Evolutionary conservation across 2,113 vertebrate species (phyloP).

Genomic region (Lepus timidus): DNA sequence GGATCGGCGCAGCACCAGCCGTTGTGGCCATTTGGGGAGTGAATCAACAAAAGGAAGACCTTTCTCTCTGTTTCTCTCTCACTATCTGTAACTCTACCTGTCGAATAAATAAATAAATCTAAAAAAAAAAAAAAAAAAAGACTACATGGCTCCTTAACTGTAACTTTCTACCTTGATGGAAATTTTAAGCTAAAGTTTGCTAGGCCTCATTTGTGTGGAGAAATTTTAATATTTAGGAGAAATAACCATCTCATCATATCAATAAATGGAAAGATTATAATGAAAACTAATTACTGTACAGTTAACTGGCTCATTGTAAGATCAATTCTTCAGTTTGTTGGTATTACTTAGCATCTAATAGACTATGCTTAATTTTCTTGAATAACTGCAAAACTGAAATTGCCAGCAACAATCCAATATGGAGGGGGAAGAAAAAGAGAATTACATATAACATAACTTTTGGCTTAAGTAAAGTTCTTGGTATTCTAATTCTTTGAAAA

Average conservation of each 20-base stretch:
- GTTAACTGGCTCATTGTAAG: not conserved
- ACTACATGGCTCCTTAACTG: not conserved
- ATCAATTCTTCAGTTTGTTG: not conserved
- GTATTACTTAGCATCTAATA: not conserved
- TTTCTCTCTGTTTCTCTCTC: too few species aligned
- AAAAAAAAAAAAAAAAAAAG: not conserved
- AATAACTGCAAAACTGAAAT: slow-evolving; percentile 28
- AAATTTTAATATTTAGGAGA: not conserved
- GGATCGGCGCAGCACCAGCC: too few species aligned
- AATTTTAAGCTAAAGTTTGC: not conserved
- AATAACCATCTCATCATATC: not conserved
- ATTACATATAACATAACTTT: not conserved
- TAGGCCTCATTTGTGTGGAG: not conserved
- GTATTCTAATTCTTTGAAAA: slow-evolving; percentile 41
- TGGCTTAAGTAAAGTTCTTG: not conserved
- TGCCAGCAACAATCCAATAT: not conserved
- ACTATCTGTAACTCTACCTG: too few species aligned
- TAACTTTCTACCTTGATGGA: not conserved
- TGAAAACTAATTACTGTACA: not conserved
- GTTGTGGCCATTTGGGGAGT: too few species aligned
- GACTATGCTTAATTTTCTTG: not conserved
- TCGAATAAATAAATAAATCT: not conserved
- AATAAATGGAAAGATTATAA: not conserved
- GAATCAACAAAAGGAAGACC: too few species aligned
- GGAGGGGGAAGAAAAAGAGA: not conserved